Conservation (phyloP, 2,888 invertebrate species). For the Metalampra italica region DNA sequence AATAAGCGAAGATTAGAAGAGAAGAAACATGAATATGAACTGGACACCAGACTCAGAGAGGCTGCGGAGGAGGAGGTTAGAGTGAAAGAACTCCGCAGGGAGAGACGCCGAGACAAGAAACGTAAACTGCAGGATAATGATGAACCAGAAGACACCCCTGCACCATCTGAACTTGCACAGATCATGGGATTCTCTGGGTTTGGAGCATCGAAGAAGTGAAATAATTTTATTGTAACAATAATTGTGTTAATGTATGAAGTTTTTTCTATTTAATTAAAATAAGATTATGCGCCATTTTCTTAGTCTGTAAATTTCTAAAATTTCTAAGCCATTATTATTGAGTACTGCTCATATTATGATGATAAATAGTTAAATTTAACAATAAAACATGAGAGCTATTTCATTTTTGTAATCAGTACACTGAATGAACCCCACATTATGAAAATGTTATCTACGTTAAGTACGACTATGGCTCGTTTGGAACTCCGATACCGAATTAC, state of each 20-base stretch:
- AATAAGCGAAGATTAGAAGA: constrained; percentile 97
- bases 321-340: no score
- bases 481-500: no score
- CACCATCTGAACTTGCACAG: constrained; percentile 86
- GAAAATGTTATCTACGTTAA: no score
- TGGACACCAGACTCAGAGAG: constrained; percentile 93
- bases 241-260: background rate
- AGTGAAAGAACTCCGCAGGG: constrained; percentile 91
- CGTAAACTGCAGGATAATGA: constrained; percentile 85
- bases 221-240: constrained; percentile 18
- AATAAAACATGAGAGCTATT: no score
- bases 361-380: no score
- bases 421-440: no score
- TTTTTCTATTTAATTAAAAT: background rate
- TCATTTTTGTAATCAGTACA: no score
- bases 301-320: no score
- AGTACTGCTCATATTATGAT: no score
- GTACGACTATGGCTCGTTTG: no score
- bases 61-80: constrained; percentile 98
- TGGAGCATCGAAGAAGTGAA: constrained; percentile 88
- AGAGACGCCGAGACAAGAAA: constrained; percentile 93
- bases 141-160: constrained; percentile 65
- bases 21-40: constrained; percentile 96
- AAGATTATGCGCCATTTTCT: no score
- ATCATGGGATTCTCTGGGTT: constrained; percentile 98